phyloP scores from a whole-genome alignment of 2,888 invertebrate species.

The Odontocerum albicorne region DNA sequence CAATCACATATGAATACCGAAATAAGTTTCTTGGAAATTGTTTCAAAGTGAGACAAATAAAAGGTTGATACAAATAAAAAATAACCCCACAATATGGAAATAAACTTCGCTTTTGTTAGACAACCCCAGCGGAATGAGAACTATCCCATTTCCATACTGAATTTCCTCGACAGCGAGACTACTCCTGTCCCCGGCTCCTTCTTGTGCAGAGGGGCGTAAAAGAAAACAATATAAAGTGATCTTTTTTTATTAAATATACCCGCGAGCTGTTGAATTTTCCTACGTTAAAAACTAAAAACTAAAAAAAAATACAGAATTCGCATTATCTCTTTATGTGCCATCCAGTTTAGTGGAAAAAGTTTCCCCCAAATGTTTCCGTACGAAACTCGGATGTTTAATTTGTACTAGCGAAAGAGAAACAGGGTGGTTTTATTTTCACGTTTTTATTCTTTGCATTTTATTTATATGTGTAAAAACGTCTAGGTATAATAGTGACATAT shows the following conservation, averaged over 20 bases:
- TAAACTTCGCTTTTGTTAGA: not conserved
- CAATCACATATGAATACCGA: not conserved
- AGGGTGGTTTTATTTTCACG: too few species aligned
- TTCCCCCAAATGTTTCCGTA: conserved; percentile 21
- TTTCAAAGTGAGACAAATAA: not conserved
- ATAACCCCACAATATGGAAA: conserved; percentile 9
- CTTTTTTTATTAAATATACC: conserved; percentile 6
- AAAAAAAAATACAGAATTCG: conserved; percentile 25
- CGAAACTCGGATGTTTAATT: conserved; percentile 32
- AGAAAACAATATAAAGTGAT: conserved; percentile 3
- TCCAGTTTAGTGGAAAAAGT: conserved; percentile 33
- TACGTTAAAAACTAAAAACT: conserved; percentile 18
- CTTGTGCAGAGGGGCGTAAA: not conserved
- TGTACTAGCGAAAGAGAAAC: too few species aligned
- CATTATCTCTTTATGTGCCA: conserved; percentile 32
- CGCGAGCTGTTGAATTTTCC: conserved; percentile 12
- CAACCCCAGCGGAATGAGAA: not conserved
- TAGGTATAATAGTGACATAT: too few species aligned
- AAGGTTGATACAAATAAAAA: conserved; percentile 1
- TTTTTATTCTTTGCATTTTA: too few species aligned
- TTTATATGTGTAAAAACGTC: too few species aligned
- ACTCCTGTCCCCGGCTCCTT: not conserved
- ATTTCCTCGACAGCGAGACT: not conserved
- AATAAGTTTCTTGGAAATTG: not conserved
- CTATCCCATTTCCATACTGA: not conserved